These are phyloP conservation scores for Caenorhabditis tropicalis DNA, from an alignment of 1,140 invertebrate species.

Conservation along the genomic window DNA sequence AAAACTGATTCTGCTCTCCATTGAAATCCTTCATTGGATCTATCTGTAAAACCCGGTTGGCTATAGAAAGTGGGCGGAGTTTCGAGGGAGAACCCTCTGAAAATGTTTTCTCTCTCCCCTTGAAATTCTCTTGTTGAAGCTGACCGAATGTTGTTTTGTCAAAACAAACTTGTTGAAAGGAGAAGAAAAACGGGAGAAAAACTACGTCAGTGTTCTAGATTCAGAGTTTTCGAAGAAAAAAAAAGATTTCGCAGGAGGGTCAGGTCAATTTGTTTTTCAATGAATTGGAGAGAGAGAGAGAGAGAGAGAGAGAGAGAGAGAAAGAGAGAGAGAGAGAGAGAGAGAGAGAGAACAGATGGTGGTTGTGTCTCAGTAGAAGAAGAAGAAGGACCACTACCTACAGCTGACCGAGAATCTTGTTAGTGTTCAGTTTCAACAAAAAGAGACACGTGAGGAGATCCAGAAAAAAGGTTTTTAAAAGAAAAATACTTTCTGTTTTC, in stretches of 20 bases:
- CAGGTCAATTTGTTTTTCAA: conserved; percentile 15
- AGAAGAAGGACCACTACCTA: neutral
- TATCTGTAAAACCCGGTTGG: neutral
- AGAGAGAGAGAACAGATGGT: neutral
- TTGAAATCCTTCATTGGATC: no score
- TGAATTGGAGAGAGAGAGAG: neutral
- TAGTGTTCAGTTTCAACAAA: neutral
- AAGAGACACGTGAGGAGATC: neutral
- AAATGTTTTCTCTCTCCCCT: neutral
- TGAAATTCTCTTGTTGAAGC: neutral
- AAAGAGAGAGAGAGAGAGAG: neutral
- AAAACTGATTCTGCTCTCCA: neutral
- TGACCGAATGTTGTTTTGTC: conserved; percentile 38
- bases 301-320: neutral
- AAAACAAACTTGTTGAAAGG: conserved; percentile 22
- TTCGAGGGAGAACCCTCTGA: neutral
- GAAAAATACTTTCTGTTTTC: neutral
- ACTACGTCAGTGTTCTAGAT: neutral
- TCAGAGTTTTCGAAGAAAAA: neutral
- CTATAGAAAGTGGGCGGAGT: neutral
- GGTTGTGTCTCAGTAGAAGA: neutral
- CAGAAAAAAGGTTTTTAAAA: neutral
- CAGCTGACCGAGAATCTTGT: conserved; percentile 19
- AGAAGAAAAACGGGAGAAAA: neutral
- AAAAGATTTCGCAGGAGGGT: neutral